Evolutionary conservation across 1,140 invertebrate genomes (phyloP), one percentile per base, ranked within the genome.

Genomic region (Tigriopus japonicus): DNA sequence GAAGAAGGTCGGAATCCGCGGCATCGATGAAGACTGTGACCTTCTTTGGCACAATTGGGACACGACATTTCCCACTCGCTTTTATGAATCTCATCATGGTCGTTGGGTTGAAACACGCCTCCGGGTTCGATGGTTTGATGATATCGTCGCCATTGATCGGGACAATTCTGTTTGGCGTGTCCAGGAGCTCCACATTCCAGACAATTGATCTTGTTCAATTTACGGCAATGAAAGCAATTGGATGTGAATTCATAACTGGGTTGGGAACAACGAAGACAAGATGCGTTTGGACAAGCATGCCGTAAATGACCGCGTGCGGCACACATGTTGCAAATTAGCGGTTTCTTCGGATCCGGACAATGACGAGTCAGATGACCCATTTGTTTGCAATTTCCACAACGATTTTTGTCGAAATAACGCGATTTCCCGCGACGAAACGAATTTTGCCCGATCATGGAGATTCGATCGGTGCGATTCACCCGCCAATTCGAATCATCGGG

Each of bases 321-420:
- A 43, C 56, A 59, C 56, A 59, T 59, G 14, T 14, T 15, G 56
- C 56, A 59, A 59, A 59, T 23, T n/a, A 59, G 35, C 7, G 28
- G 24, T 17, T 43, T 59, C 6, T 13, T 6, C 6, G 56, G 56
- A 17, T 59, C 56, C 12, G 56, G 56, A 23, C 56, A 59, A 7
- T 40, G 19, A 10, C 41, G 35, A 10, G 23, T 15, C 14, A 15
- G 10, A 19, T 59, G 56, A 15, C 56, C 56, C 14, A 42, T 23
- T 17, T 43, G 56, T 10, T 59, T 59, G 40, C 56, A 59, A 42
- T 59, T 59, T 9, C 15, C 42, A 19, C 56, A 59, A 6, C 56
- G 24, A n/a, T 24, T 42, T 43, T 19, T n/a, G 5, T 59, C n/a
- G 21, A 49, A 49, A 21, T 49, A 49, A 5, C 45, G n/a, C 45